Conservation (phyloP, 2,113 vertebrate species). For the Festucalex cinctus region DNA sequence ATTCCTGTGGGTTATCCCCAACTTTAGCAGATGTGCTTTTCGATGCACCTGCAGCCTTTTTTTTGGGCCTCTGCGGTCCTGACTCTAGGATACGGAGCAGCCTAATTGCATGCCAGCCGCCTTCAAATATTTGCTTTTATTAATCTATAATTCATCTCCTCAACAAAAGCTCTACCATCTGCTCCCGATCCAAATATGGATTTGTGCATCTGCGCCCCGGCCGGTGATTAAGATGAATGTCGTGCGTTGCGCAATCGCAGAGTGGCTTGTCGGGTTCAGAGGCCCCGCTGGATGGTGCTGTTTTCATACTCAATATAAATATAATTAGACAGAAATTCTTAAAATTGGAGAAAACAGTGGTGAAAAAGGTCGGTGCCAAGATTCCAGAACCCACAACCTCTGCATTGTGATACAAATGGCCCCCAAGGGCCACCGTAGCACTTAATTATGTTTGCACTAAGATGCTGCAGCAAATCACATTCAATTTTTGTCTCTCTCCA, state of each 20-base stretch:
- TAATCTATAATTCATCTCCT: constrained; percentile 76
- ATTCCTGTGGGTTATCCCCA: neutral
- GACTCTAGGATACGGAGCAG: constrained; percentile 61
- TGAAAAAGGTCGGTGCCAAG: no score
- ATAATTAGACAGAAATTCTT: no score
- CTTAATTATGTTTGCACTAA: no score
- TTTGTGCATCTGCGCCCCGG: constrained; percentile 52
- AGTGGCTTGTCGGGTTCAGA: constrained; percentile 21
- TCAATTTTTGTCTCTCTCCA: neutral
- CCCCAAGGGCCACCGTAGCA: no score
- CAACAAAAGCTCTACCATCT: constrained; percentile 73
- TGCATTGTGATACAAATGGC: no score
- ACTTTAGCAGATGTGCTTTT: neutral
- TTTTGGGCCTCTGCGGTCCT: constrained; percentile 45
- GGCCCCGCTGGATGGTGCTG: constrained; percentile 12
- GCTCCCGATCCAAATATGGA: constrained; percentile 70
- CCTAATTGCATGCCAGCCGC: constrained; percentile 58
- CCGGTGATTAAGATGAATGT: constrained; percentile 68
- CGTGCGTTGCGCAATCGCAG: constrained; percentile 26
- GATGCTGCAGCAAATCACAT: no score
- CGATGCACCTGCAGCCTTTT: constrained; percentile 26
- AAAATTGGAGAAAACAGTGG: no score
- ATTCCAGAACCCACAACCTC: no score
- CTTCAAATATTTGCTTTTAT: constrained; percentile 75
- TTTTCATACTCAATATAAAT: neutral